Evolutionary conservation across 2,888 invertebrate genomes (phyloP).

Genomic region (Apotomis capreana): DNA sequence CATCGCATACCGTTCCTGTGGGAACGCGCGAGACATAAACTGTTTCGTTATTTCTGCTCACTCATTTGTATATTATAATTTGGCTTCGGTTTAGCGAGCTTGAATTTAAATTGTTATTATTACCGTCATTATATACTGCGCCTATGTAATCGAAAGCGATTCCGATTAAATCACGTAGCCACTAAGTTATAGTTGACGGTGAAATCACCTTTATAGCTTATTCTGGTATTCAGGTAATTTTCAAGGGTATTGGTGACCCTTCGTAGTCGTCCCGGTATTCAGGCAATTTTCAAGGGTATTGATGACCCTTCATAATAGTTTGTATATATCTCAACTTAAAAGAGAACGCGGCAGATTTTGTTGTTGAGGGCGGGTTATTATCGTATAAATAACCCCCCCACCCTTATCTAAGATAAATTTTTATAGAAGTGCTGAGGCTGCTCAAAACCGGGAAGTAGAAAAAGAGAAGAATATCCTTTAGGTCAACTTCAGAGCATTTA

Average conservation of each 20-base stretch:
- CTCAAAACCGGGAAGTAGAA: too few relatives aligned
- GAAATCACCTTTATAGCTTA: constrained; percentile 16
- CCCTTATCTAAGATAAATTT: too few relatives aligned
- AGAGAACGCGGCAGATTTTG: too few relatives aligned
- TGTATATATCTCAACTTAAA: too few relatives aligned
- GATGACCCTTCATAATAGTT: too few relatives aligned
- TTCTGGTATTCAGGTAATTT: constrained; percentile 9
- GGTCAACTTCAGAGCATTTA: too few relatives aligned
- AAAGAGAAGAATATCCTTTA: too few relatives aligned
- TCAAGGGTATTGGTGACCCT: constrained; percentile 20
- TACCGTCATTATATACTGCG: constrained; percentile 57
- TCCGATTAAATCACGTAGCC: constrained; percentile 42
- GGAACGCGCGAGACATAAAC: constrained; percentile 81
- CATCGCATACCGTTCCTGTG: constrained; percentile 81
- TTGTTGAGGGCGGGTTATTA: too few relatives aligned
- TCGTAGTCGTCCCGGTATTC: neutral
- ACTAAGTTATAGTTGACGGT: constrained; percentile 31
- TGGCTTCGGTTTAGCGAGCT: constrained; percentile 61
- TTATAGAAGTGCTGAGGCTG: too few relatives aligned
- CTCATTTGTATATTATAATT: constrained; percentile 83
- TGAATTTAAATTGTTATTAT: constrained; percentile 67
- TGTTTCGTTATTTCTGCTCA: constrained; percentile 82
- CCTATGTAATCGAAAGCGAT: constrained; percentile 46
- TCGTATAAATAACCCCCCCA: too few relatives aligned
- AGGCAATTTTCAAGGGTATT: neutral